Percentiles rank a stretch among this genome's conserved stretches.
These are phyloP conservation scores for Euphydryas editha DNA, from an alignment of 2,888 invertebrate species.

Conservation along the genomic window DNA sequence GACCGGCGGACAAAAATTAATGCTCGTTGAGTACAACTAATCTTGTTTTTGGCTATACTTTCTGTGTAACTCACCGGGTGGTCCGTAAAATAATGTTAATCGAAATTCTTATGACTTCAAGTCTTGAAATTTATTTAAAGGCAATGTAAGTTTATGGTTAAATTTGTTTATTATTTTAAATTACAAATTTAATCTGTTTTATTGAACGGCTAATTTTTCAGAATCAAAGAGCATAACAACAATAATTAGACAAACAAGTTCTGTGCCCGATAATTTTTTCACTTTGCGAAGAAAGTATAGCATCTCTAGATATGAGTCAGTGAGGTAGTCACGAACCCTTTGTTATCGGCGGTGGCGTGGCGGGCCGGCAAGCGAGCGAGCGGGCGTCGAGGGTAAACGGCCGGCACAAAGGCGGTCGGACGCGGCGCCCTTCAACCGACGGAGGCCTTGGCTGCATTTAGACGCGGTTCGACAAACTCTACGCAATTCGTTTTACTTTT, in stretches of 20 bases:
- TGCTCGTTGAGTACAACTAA: slow-evolving; percentile 42
- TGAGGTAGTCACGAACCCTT: slow-evolving; percentile 68
- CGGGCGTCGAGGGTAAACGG: slow-evolving; percentile 64
- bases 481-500: slow-evolving; percentile 72
- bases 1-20: slow-evolving; percentile 51
- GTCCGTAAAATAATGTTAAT: slow-evolving; percentile 54
- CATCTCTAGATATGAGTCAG: slow-evolving; percentile 64
- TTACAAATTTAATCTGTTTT: not conserved
- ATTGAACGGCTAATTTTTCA: slow-evolving; percentile 1
- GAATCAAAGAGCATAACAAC: not conserved
- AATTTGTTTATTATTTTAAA: slow-evolving; percentile 24
- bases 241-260: slow-evolving; percentile 14
- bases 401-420: slow-evolving; percentile 70
- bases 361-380: slow-evolving; percentile 20
- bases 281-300: slow-evolving; percentile 49
- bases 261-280: slow-evolving; percentile 37
- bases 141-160: not conserved
- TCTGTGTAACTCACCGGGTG: slow-evolving; percentile 60
- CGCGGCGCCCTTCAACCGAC: slow-evolving; percentile 78
- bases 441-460: slow-evolving; percentile 82
- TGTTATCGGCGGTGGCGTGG: slow-evolving; percentile 63
- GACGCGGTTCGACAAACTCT: slow-evolving; percentile 78
- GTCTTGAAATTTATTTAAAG: slow-evolving; percentile 15
- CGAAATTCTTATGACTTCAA: slow-evolving; percentile 46
- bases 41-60: slow-evolving; percentile 48